Evolutionary conservation across 1,140 invertebrate genomes (phyloP).

Genomic region (Tetragonula clypearis): DNA sequence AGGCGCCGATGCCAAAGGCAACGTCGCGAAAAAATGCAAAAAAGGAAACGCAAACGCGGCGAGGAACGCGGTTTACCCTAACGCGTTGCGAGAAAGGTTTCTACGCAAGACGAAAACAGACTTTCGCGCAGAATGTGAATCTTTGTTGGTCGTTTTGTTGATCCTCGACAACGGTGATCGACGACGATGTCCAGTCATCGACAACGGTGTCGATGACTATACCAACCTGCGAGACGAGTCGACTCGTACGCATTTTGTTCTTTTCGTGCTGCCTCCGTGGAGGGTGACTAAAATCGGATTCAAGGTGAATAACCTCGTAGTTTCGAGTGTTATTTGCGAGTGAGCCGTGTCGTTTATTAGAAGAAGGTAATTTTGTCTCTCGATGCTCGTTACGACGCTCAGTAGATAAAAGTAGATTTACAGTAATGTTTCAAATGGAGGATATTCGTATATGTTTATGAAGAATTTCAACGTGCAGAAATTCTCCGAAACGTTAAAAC

Average conservation of each 20-base stretch:
- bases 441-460: no score
- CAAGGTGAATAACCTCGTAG: neutral
- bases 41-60: neutral
- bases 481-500: no score
- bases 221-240: neutral
- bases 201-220: neutral
- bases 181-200: conserved; percentile 3
- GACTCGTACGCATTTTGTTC: neutral
- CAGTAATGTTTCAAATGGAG: no score
- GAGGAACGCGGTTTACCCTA: conserved; percentile 24
- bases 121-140: neutral
- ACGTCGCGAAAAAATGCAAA: conserved; percentile 21
- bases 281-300: neutral
- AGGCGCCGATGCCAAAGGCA: conserved; percentile 22
- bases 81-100: neutral
- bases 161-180: neutral
- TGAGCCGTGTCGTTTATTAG: neutral
- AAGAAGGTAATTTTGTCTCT: neutral
- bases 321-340: neutral
- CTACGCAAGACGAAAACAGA: conserved; percentile 10
- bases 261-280: neutral
- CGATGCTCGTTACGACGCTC: no score
- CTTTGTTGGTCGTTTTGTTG: conserved; percentile 14
- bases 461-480: no score
- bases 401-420: no score